phyloP scores from a whole-genome alignment of 2,888 invertebrate genomes.

The Nymphalis urticae region DNA sequence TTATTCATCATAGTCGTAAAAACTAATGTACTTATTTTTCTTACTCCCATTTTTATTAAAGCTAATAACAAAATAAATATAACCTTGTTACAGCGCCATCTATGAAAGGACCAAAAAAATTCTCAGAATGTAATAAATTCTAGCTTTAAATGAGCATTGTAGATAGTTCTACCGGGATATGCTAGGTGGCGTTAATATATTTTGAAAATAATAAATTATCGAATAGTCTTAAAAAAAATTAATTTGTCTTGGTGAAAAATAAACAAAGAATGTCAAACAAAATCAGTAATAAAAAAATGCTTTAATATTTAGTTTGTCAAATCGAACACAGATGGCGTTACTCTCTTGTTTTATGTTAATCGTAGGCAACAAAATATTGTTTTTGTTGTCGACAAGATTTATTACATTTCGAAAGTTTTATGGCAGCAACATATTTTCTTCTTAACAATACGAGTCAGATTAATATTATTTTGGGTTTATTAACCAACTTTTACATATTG shows the following conservation, averaged over 20 bases:
- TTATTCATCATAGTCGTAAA: too few relatives aligned
- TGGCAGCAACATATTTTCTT: neutral
- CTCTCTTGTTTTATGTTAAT: neutral
- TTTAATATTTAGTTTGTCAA: neutral
- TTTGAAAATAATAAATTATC: neutral
- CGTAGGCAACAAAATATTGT: neutral
- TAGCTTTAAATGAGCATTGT: neutral
- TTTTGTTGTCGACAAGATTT: neutral
- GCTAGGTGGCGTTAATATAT: slow-evolving; percentile 4
- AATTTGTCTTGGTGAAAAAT: too few relatives aligned
- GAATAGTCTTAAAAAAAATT: too few relatives aligned
- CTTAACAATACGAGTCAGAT: neutral
- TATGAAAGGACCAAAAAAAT: neutral
- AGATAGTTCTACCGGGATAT: neutral
- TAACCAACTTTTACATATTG: too few relatives aligned
- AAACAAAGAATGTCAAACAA: too few relatives aligned
- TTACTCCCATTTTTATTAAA: neutral
- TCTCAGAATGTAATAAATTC: neutral
- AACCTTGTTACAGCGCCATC: neutral
- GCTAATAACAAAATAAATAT: neutral
- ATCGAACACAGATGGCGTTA: neutral
- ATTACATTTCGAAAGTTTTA: neutral
- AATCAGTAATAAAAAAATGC: too few relatives aligned
- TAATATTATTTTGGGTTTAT: too few relatives aligned
- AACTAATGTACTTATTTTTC: too few relatives aligned